Evolutionary conservation across 2,888 invertebrate genomes (phyloP), one percentile per base, ranked within the genome.

Genomic region (Linyphia triangularis): DNA sequence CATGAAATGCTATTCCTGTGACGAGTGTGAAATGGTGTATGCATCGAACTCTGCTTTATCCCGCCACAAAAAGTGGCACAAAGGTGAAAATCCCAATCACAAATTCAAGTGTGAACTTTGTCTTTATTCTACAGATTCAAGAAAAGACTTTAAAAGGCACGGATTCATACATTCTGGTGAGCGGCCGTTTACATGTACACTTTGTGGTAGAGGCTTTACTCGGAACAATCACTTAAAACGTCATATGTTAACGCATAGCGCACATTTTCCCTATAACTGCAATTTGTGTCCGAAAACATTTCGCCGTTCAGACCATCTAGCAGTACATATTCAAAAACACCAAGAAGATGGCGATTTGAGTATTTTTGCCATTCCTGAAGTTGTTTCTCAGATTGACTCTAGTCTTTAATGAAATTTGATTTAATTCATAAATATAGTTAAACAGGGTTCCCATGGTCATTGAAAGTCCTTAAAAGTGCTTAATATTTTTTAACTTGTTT

Each of bases 1-100:
- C 51, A 67, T 82, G 72, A 88, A 82, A 19, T 88, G 86, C 67
- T 88, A 59, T 67, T 37, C 81, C 4, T 88, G 86, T 75, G 86
- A 88, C 59, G 81, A 88, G n/a, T 88, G 86, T 59, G 86, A 88
- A 30, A 88, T 88, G 86, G 86, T 88, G 22, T 88, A 88, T 69
- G 86, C 86, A n/a, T 88, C 86, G 16, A 88, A 88, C 59, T 88
- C 86, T 3, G 86, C 86, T 22, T 33, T 88, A 9, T 88, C 86
- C 6, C 86, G 86, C 22, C 86, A 88, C 30, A 88, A 88, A 61
- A 88, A 88, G 26, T 88, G 86, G 86, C 86, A 88, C 59, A 88
- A 61, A 69, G 86, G 86, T 9, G 86, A 30, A 30, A 88, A 88
- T 40, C 86, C 67, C 3, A 63, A 81, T 24, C 86, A 88, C 40